Evolutionary conservation across 2,797 vertebrate genomes (phyloP), one percentile per base, ranked within the genome.

Genomic region (Coluber constrictor): DNA sequence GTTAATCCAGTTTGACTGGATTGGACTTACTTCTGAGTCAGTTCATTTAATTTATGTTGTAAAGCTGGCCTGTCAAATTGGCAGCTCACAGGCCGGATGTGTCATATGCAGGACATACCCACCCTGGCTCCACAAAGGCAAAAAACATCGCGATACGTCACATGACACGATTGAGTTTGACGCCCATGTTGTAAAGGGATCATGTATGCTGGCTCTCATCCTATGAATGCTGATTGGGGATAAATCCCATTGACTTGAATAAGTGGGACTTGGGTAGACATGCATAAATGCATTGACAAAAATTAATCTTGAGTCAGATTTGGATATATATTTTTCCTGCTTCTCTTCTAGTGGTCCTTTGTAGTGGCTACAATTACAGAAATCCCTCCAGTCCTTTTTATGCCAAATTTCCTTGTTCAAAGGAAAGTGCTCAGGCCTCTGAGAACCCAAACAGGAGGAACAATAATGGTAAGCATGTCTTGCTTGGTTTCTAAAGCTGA

Each of bases 361-460:
- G 98, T 98, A 66, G 99, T 99, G 90, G 99, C 99, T 90, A 98
- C 98, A 32, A 99, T 99, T 97, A 99, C 99, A 32, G 99, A 99
- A 97, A 99, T 99, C 87, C 99, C 99, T 54, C 99, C 98, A 0
- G 97, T 99, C 70, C 93, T 99, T 96, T 98, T 99, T 94, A 97
- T 99, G 86, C 99, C 99, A 86, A 99, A 99, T 97, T 99, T 99
- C 86, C 97, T 99, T 89, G 98, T 99, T 92, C 99, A 99, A 97
- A 98, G 99, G 32, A 99, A 97, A 95, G 99, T 99, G 86, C 96
- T 99, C 94, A 98, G 97, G 92, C 99, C 93, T 23, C 96, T 99
- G 0, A 97, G 99, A 94, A 99, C 98, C 4, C 99, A 99, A 97
- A 99, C 99, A 0, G 99, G 99, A 96, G 99, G 99, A 93, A 99